Evolutionary conservation across 53 echinoderm and acorn worm species (phyloP), one percentile per base, ranked within the genome.

Genomic region (Antedon mediterranea): DNA sequence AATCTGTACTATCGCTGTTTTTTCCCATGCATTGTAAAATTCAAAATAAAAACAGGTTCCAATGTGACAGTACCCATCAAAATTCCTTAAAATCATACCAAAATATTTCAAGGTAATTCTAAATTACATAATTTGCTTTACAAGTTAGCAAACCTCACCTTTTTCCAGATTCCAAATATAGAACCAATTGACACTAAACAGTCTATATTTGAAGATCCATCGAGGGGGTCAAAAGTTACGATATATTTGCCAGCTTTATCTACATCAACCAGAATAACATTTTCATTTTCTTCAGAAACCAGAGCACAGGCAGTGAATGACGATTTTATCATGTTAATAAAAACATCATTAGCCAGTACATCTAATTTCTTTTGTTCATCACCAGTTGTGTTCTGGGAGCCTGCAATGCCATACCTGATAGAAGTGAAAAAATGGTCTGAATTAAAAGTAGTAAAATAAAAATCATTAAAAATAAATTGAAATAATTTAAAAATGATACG

Each of bases 331-430:
- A 89, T 89, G 71, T 93, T 98, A 74, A 98, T 79, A 85, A 98
- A 92, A 30, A 98, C 73, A 43, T 98, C 89, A 72, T 98, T 98
- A 29, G 98, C 90, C 41, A 98, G 81, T 33, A 98, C 91, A 43
- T 98, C 98, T n/a, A 98, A 81, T 70, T 98, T 98, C 79, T 98
- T 92, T 83, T 98, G 98, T 76, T 98, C 92, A 74, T 98, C 98
- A 13, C 98, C 98, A 1, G 92, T 87, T 34, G 84, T 79, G 32
- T 98, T 98, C 73, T 86, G 86, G 23, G 87, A 73, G 30, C 98
- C 98, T 26, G 98, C 98, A 41, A 93, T 98, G 77, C 98, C 98
- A 73, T 93, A 92, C 37, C 98, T 98, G 75, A 0, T 57, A 3
- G 32, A 27, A 57, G 0, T 41, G 0, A 44, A 15, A 31, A 30